Base-by-base conservation (phyloP, 2,797 vertebrate species). In the Malurus leucopterus region DNA sequence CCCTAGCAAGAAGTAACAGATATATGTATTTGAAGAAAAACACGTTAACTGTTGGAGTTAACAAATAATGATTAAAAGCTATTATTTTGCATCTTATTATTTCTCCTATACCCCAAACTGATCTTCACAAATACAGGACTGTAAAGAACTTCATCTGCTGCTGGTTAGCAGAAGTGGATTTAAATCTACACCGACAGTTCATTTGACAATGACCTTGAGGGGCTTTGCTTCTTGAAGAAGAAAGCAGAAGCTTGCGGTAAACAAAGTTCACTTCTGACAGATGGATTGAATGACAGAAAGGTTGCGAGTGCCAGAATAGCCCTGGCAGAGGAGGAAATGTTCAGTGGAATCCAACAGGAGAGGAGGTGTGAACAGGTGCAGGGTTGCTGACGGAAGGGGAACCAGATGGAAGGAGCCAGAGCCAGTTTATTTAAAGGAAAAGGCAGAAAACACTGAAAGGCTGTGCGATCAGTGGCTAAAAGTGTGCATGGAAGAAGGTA, bases 201-300 rank as follows among this genome's bases (percentile, higher is more conserved):
- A 97, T 96, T 98, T 98, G 97, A 97, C 96, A 97, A 96, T 98
- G 98, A 98, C 98, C 98, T 98, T 98, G 98, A 98, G 98, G 98
- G 98, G 98, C 98, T 98, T 97, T 97, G 98, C 98, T 99, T 98
- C 98, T 99, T 99, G 98, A 99, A 98, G 98, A 99, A 99, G 98
- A 98, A 99, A 98, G 98, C 98, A 98, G 98, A 98, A 98, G 97
- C 98, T 98, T 98, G 98, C 98, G 98, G 99, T 99, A 99, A 99
- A 99, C 99, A 99, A 99, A 99, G 99, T 99, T 99, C 99, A 99
- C 99, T 99, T 99, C 98, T 98, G 99, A 99, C 99, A 99, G 99
- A 99, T 99, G 99, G 99, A 99, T 99, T 99, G 99, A 99, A 99
- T 99, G 99, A 99, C 99, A 99, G 99, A 99, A 99, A 98, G 98